Percentiles rank a stretch among this genome's conserved stretches.
These are phyloP conservation scores for Diadegma fenestrale DNA, from an alignment of 2,888 invertebrate species.

Conservation along the genomic window DNA sequence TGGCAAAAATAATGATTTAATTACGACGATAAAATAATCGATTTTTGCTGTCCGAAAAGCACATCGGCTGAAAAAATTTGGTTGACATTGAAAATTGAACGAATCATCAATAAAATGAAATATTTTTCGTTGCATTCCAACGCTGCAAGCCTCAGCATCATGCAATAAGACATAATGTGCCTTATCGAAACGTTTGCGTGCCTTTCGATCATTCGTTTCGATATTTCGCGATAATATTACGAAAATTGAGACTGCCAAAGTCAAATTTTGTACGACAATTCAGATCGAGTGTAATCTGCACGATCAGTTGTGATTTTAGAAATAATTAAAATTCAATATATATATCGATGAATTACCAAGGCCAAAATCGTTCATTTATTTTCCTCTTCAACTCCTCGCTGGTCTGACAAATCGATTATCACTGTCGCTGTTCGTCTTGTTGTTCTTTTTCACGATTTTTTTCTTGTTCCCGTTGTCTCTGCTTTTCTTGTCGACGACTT, in stretches of 20 bases:
- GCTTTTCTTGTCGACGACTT: background rate
- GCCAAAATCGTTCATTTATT: background rate
- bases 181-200: background rate
- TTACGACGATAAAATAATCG: too few species aligned
- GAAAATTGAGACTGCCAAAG: background rate
- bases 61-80: too few species aligned
- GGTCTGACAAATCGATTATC: constrained; percentile 25
- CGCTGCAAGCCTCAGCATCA: too few species aligned
- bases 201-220: background rate
- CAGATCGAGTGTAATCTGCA: constrained; percentile 23
- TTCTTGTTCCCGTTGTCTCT: background rate
- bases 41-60: too few species aligned
- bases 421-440: background rate
- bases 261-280: constrained; percentile 48
- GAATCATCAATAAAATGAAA: too few species aligned
- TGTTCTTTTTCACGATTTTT: background rate
- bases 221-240: constrained; percentile 7
- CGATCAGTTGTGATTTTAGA: constrained; percentile 50
- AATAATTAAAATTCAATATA: constrained; percentile 51
- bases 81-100: too few species aligned
- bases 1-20: too few species aligned
- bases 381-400: constrained; percentile 35
- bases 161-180: constrained; percentile 15
- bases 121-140: too few species aligned
- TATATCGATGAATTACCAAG: background rate